Evolutionary conservation across 2,113 vertebrate species (phyloP).

Genomic region (Passer domesticus): DNA sequence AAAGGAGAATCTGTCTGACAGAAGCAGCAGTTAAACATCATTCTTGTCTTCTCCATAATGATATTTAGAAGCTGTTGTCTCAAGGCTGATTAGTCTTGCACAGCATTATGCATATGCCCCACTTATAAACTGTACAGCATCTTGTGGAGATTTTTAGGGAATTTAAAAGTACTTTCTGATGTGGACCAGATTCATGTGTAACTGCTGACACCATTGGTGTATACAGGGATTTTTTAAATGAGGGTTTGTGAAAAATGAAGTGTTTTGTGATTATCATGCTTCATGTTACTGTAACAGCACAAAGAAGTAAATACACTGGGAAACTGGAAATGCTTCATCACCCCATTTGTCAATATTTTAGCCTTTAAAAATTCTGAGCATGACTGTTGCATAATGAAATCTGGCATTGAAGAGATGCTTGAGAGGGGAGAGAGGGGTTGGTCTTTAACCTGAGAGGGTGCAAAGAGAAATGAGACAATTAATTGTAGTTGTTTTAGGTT

Average conservation of each 20-base stretch:
- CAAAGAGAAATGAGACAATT: neutral
- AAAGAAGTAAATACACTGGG: neutral
- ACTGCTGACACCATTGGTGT: neutral
- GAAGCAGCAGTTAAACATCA: neutral
- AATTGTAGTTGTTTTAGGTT: neutral
- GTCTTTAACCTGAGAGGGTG: neutral
- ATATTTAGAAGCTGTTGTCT: neutral
- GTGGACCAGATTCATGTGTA: neutral
- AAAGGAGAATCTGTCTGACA: neutral
- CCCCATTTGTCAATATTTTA: neutral
- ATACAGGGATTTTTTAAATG: neutral
- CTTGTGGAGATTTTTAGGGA: neutral
- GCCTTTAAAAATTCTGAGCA: neutral
- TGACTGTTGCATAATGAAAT: neutral
- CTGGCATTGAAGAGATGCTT: neutral
- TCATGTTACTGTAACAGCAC: neutral
- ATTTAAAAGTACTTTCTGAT: neutral
- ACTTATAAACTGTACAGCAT: neutral
- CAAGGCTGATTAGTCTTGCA: neutral
- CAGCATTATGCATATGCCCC: neutral
- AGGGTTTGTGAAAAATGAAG: neutral
- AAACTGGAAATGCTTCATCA: neutral
- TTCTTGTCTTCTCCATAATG: neutral
- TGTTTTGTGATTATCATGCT: neutral
- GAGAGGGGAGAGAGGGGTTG: neutral